Conservation (phyloP, 2,113 vertebrate species). For the Caranx ignobilis region DNA sequence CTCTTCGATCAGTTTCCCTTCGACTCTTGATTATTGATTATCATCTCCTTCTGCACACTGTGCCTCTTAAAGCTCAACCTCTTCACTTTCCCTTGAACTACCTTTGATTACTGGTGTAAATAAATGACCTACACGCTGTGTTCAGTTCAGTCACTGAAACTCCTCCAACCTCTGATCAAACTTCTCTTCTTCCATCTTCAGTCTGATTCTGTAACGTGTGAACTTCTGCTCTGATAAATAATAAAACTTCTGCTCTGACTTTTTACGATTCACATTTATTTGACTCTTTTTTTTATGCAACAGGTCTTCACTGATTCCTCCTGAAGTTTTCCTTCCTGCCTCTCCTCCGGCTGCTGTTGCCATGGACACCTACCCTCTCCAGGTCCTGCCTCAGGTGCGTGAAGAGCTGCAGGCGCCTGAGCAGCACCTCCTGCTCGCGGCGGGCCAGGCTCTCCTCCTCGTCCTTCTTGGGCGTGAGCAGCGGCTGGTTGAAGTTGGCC, state of each 20-base stretch:
- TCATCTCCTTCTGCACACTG: no score
- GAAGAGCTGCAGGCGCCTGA: constrained; percentile 94
- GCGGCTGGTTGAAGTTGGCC: constrained; percentile 94
- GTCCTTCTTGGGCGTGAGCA: constrained; percentile 95
- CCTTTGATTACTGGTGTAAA: no score
- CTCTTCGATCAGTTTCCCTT: no score
- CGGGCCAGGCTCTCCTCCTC: constrained; percentile 97
- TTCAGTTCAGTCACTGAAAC: no score
- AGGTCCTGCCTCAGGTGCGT: constrained; percentile 97
- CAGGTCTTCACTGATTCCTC: not conserved
- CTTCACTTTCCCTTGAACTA: no score
- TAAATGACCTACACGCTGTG: no score
- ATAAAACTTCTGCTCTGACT: not conserved
- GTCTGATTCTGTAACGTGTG: not conserved
- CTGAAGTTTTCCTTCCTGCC: not conserved
- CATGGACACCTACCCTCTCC: constrained; percentile 90
- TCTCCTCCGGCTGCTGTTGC: not conserved
- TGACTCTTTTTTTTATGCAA: not conserved
- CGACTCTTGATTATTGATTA: no score
- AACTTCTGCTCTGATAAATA: not conserved
- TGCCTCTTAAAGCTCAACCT: no score
- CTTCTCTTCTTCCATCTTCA: not conserved
- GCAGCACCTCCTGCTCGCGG: constrained; percentile 94
- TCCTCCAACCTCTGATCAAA: no score
- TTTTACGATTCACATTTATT: not conserved